Conservation (phyloP, 2,113 vertebrate genomes). For the Corythoichthys intestinalis region DNA sequence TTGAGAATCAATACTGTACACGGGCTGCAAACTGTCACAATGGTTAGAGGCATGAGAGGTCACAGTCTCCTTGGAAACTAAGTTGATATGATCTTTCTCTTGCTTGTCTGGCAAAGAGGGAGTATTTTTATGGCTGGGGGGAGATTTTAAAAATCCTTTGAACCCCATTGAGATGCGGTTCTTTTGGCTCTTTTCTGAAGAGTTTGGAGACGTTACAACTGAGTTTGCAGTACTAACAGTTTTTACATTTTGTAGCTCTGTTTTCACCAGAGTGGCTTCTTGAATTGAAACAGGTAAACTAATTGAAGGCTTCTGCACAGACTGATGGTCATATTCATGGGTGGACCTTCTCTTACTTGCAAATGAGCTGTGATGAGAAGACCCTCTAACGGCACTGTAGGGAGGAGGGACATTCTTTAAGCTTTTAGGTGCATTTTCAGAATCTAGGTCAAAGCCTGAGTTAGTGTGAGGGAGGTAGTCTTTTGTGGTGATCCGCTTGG, state of each 20-base stretch:
- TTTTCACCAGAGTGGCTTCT: slow-evolving; percentile 43
- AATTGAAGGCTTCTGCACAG: slow-evolving; percentile 61
- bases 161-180: slow-evolving; percentile 81
- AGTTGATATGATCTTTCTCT: slow-evolving; percentile 87
- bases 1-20: slow-evolving; percentile 33
- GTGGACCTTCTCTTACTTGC: slow-evolving; percentile 60
- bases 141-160: slow-evolving; percentile 82
- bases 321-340: slow-evolving; percentile 52
- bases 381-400: slow-evolving; percentile 61
- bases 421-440: slow-evolving; percentile 61
- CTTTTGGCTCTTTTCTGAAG: slow-evolving; percentile 74
- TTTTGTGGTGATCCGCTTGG: slow-evolving; percentile 71
- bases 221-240: slow-evolving; percentile 48
- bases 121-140: slow-evolving; percentile 77
- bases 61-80: slow-evolving; percentile 77
- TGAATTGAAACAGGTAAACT: slow-evolving; percentile 54
- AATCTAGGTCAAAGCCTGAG: slow-evolving; percentile 61
- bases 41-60: slow-evolving; percentile 51
- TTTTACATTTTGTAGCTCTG: slow-evolving; percentile 65
- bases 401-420: slow-evolving; percentile 66
- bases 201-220: slow-evolving; percentile 46
- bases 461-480: slow-evolving; percentile 65
- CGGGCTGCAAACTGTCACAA: slow-evolving; percentile 31
- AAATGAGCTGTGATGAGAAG: slow-evolving; percentile 60
- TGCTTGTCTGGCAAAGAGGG: slow-evolving; percentile 81